A percentile compares a stretch with the other conserved stretches of the same genome.
Conservation (phyloP, 2,113 vertebrate genomes). For the Charadrius vociferus region DNA sequence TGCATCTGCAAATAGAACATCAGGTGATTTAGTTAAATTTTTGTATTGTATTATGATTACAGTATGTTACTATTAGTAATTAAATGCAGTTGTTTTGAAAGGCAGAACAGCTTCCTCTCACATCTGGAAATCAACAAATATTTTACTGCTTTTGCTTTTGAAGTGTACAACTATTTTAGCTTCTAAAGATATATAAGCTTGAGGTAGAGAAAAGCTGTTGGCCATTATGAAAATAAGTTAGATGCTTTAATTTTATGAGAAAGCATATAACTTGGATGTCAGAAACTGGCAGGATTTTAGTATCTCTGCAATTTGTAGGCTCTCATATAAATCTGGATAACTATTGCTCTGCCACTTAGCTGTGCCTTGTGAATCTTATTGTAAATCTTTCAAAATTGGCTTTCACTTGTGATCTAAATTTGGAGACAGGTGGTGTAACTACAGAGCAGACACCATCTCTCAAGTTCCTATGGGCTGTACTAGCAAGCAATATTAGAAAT, state of each 20-base stretch:
- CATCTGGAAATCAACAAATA: not conserved
- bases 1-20: not conserved
- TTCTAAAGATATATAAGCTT: not conserved
- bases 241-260: conserved; percentile 41
- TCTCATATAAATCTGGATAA: conserved; percentile 26
- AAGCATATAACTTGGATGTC: not conserved
- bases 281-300: conserved; percentile 12
- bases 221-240: conserved; percentile 1
- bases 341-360: not conserved
- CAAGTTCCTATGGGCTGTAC: not conserved
- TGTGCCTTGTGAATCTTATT: not conserved
- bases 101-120: not conserved
- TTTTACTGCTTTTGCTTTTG: not conserved
- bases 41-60: not conserved
- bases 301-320: not conserved
- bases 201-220: not conserved
- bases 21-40: not conserved
- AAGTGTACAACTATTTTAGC: not conserved
- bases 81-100: not conserved
- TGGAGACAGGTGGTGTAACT: not conserved
- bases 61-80: not conserved
- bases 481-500: not conserved
- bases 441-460: not conserved
- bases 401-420: conserved; percentile 4
- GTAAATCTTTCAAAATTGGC: not conserved